Base-by-base conservation (phyloP, 2,888 invertebrate genomes). In the Emmelina monodactyla region DNA sequence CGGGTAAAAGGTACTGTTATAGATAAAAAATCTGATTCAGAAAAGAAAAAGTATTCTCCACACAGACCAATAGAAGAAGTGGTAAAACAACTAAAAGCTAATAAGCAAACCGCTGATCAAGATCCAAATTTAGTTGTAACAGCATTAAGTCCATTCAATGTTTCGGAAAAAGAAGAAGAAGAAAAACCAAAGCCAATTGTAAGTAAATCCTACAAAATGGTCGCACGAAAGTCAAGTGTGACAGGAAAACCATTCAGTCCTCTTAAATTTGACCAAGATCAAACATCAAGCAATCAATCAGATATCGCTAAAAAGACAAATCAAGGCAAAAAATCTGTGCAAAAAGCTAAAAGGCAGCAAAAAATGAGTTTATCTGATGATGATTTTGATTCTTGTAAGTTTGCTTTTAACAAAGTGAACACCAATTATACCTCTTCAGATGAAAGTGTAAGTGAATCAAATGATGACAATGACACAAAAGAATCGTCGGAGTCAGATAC, bases 181-280 rank as follows among this genome's bases (percentile, higher is more conserved):
- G 68, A 71, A 34, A 58, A 62, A 36, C 75, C 78, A 32, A 66
- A 67, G 52, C 66, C 73, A 32, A 73, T 78, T 41, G 62, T 79
- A 12, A 78, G 79, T 43, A 80, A 80, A 48, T 78, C 79, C 12
- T 78, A 79, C 46, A 79, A 78, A 60, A 80, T 78, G 78, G 78
- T 80, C n/a, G 78, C 79, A 29, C 56, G 79, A 32, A 79, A 79
- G 55, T 76, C 79, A 14, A 79, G 78, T 42, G 70, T 79, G 29
- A 78, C 79, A 12, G 79, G 79, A n/a, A 73, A 76, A 54, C 79
- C 76, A 25, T 78, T 78, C 47, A 78, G 75, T 40, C 78, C 78
- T 9, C 70, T 72, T 1, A 70, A 71, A 45, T 73, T 75, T 35
- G 75, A 76, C 32, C 63, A 64, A 45, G 78, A 75, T 39, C 35